Conservation (phyloP, 1,140 invertebrate genomes). For the Oryctes rhinoceros region DNA sequence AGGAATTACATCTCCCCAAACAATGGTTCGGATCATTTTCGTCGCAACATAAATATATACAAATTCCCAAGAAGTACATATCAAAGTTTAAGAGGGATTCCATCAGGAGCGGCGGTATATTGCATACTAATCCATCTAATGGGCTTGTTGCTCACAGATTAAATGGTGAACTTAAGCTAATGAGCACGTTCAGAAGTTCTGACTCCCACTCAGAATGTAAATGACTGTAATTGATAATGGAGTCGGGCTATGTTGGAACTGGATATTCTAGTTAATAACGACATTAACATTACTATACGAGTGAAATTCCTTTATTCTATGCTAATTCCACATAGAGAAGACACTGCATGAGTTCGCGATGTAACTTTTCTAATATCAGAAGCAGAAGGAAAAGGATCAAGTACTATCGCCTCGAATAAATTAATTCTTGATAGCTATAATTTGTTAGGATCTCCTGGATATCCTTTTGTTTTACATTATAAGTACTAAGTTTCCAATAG, state of each 20-base stretch:
- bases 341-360: too few species aligned
- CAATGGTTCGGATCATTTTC: background rate
- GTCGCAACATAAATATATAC: background rate
- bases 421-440: too few species aligned
- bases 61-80: background rate
- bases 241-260: background rate
- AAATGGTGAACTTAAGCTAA: conserved; percentile 21
- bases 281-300: background rate
- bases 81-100: conserved; percentile 3
- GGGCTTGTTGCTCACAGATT: conserved; percentile 34
- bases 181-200: conserved; percentile 31
- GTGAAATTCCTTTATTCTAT: background rate
- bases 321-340: too few species aligned
- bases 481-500: background rate
- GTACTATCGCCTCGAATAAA: too few species aligned
- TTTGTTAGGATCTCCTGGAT: too few species aligned
- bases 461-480: background rate
- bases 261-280: conserved; percentile 18
- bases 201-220: conserved; percentile 20
- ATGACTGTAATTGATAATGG: conserved; percentile 36
- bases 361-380: too few species aligned
- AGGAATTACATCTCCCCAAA: background rate
- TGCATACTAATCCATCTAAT: conserved; percentile 33
- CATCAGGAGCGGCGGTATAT: background rate
- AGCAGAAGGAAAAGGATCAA: too few species aligned